phyloP scores from a whole-genome alignment of 2,113 vertebrate genomes.

The Lophura nycthemera region DNA sequence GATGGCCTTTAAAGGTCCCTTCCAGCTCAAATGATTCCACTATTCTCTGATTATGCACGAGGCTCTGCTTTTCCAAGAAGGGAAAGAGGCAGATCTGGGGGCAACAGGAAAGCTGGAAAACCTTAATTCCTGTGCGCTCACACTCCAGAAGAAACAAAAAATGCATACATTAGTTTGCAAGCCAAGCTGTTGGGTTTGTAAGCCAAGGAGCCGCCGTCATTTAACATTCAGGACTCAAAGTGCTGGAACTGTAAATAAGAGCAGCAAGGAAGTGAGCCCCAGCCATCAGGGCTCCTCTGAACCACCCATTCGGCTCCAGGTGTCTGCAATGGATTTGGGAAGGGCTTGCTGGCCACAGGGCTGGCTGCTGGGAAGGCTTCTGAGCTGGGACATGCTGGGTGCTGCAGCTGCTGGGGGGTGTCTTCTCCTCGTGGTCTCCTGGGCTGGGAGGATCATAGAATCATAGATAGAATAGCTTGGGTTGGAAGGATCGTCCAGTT shows the following conservation, averaged over 20 bases:
- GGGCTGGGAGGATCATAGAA: background rate
- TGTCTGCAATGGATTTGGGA: conserved; percentile 43
- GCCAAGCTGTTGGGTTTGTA: background rate
- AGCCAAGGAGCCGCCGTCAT: background rate
- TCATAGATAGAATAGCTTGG: no score
- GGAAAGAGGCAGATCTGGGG: background rate
- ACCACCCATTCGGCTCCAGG: conserved; percentile 9
- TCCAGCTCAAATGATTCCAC: no score
- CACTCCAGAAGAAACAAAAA: background rate
- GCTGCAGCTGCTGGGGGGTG: background rate
- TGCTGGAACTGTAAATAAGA: background rate
- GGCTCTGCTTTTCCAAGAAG: background rate
- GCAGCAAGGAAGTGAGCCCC: background rate
- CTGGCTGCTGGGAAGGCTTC: background rate
- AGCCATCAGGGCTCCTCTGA: conserved; percentile 42
- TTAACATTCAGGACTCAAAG: background rate
- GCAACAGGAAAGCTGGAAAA: background rate
- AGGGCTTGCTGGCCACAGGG: background rate
- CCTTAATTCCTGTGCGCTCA: background rate
- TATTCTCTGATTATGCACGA: no score
- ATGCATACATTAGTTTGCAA: background rate
- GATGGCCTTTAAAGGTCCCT: no score
- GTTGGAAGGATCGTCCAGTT: no score
- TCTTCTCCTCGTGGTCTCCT: background rate
- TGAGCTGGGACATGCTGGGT: background rate